These are phyloP conservation scores for Maylandia zebra DNA, from an alignment of 2,113 vertebrate species.

Conservation along the genomic window DNA sequence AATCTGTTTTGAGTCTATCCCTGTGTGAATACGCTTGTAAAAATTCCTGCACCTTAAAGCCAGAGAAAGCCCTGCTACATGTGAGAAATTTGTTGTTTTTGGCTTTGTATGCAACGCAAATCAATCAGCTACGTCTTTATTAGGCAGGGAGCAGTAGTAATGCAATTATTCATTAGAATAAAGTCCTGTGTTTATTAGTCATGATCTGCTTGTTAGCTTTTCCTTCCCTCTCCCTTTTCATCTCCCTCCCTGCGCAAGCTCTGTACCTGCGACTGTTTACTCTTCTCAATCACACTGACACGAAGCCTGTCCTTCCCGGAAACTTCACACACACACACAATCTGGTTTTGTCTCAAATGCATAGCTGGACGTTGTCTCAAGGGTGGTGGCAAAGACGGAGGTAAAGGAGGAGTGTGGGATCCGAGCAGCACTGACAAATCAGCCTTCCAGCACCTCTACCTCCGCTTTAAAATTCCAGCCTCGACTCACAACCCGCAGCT, in stretches of 20 bases:
- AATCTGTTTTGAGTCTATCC: not conserved
- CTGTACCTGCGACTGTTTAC: slow-evolving; percentile 55
- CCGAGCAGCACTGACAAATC: not conserved
- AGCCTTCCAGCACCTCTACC: slow-evolving; percentile 14
- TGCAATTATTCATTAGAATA: not conserved
- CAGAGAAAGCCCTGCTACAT: not conserved
- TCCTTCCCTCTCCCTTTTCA: not conserved
- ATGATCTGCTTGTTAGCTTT: not conserved
- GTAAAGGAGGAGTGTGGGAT: not conserved
- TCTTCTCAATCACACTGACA: slow-evolving; percentile 29
- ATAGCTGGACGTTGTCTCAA: slow-evolving; percentile 14
- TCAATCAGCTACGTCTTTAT: not conserved
- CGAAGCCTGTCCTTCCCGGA: slow-evolving; percentile 21
- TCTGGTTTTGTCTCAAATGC: slow-evolving; percentile 43
- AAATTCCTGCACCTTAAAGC: slow-evolving; percentile 6
- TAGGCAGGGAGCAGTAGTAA: not conserved
- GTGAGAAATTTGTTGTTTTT: not conserved
- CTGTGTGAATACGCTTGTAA: slow-evolving; percentile 7
- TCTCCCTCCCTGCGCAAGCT: not conserved
- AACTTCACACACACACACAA: slow-evolving; percentile 27
- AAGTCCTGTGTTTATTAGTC: not conserved
- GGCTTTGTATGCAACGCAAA: not conserved
- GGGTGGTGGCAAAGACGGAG: not conserved
- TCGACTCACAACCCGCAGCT: slow-evolving; percentile 19
- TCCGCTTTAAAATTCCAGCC: slow-evolving; percentile 41